Conservation (phyloP, 2,888 invertebrate genomes). For the Lasioglossum villosulum region DNA sequence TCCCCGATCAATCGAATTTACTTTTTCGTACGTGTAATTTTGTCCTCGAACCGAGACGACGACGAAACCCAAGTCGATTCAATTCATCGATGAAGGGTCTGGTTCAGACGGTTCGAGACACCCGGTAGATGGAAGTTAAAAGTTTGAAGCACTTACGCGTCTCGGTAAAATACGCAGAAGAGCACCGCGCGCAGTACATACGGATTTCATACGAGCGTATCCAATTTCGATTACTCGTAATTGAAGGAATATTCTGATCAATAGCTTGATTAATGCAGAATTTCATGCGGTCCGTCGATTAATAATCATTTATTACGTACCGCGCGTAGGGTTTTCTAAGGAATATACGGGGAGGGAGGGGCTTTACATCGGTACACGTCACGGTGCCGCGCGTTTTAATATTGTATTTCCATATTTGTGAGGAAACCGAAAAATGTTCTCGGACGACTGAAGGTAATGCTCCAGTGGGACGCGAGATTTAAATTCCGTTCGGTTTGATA, state of each 20-base stretch:
- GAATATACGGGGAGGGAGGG: background rate
- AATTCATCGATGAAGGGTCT: background rate
- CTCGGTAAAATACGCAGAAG: constrained; percentile 45
- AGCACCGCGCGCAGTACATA: constrained; percentile 30
- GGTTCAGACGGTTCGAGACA: constrained; percentile 3
- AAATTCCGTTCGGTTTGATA: constrained; percentile 56
- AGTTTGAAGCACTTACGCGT: constrained; percentile 39
- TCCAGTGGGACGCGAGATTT: constrained; percentile 39
- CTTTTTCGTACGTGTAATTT: background rate
- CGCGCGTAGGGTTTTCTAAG: background rate
- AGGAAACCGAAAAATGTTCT: constrained; percentile 58
- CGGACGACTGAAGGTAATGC: constrained; percentile 47
- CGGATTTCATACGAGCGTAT: constrained; percentile 45
- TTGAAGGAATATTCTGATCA: constrained; percentile 33
- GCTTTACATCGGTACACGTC: constrained; percentile 20
- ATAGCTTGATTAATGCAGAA: constrained; percentile 5
- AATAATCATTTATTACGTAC: background rate
- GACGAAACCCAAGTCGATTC: too few relatives aligned
- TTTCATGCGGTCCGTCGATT: too few relatives aligned
- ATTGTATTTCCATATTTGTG: constrained; percentile 63
- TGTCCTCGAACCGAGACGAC: background rate
- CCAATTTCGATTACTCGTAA: constrained; percentile 46
- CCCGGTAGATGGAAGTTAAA: constrained; percentile 45
- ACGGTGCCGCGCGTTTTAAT: constrained; percentile 64
- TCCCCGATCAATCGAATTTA: background rate